Evolutionary conservation across 1,140 invertebrate species (phyloP), one percentile per base, ranked within the genome.

Genomic region (Bathynomus jamesi): DNA sequence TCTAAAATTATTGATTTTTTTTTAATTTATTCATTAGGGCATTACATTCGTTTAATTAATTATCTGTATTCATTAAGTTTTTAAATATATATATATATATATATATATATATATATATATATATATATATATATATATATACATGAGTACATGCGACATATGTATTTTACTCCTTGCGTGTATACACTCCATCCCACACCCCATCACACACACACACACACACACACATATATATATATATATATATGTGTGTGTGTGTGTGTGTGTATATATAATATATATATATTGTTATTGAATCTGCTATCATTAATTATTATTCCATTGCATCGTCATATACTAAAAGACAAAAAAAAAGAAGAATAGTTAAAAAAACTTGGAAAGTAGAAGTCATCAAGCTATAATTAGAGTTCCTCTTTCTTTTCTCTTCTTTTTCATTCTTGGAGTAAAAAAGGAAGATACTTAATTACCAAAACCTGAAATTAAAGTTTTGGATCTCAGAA

Each of bases 201-300:
- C n/a, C n/a, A n/a, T n/a, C n/a, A n/a, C 27, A 11, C 24, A 11
- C 27, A 63, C 24, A 63, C 27, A 63, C 24, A 63, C 27, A 63
- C 24, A 63, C 27, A 62, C 21, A 62, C 24, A 62, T 27, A 62
- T 62, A 62, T 53, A 53, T 53, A 53, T 53, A 53, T 40, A 53
- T 53, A 53, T 53, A 53, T 53, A 53, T 53, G 21, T 53, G 21
- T 53, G 21, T 53, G 21, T 53, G 17, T 53, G 21, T 53, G 21
- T 53, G 21, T 53, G 21, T 53, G 21, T 53, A 53, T n/a, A n/a
- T n/a, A n/a, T n/a, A n/a, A n/a, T n/a, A n/a, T n/a, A n/a, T n/a
- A n/a, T n/a, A n/a, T n/a, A n/a, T n/a, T n/a, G n/a, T n/a, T n/a
- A n/a, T n/a, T 53, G 40, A 53, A 53, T 53, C 40, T 53, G 40